Evolutionary conservation across 2,888 invertebrate species (phyloP), one percentile per base, ranked within the genome.

Genomic region (Malthinus flaveolus): DNA sequence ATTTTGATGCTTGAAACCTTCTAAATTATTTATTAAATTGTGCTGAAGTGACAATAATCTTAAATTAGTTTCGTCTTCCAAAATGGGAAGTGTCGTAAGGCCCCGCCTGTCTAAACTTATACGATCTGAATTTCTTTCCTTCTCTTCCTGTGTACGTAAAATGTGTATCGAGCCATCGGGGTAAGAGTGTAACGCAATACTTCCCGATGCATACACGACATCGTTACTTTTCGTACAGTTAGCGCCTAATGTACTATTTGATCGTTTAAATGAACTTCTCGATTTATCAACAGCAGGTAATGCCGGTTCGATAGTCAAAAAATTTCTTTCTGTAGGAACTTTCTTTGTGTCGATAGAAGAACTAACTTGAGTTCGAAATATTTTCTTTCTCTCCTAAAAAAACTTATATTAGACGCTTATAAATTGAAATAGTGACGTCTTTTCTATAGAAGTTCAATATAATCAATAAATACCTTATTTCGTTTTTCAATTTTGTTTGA

Each of bases 1-100:
- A 46, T 74, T 68, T 56, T 80, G 75, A 65, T 79, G 63, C 67
- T 71, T 68, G 81, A 85, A 71, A 51, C 88, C 87, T 60, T 90
- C 85, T 65, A 93, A 83, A 71, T 85, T 86, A 62, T 84, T 89
- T 61, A 97, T 89, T 71, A 93, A 84, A 81, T 97, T 97, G 79
- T 96, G 95, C 75, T 97, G 96, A 60, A 96, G 83, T 44, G 96
- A 96, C 65, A 97, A 81, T 61, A 96, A 82, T 53, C 94, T 84
- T 56, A 95, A 81, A 64, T 88, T 88, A 12, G 89, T 86, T 73
- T 93, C 94, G 50, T 89, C 90, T 62, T 91, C 88, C 68, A 95
- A 87, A 61, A 87, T 82, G 0, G 95, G 95, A 71, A 95, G 87
- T 15, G 87, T 84, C n/a, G 90, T 89, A 52, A 95, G 80, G 32